Evolutionary conservation across 2,888 invertebrate genomes (phyloP), one percentile per base, ranked within the genome.

Genomic region (Oscheius sp.): DNA sequence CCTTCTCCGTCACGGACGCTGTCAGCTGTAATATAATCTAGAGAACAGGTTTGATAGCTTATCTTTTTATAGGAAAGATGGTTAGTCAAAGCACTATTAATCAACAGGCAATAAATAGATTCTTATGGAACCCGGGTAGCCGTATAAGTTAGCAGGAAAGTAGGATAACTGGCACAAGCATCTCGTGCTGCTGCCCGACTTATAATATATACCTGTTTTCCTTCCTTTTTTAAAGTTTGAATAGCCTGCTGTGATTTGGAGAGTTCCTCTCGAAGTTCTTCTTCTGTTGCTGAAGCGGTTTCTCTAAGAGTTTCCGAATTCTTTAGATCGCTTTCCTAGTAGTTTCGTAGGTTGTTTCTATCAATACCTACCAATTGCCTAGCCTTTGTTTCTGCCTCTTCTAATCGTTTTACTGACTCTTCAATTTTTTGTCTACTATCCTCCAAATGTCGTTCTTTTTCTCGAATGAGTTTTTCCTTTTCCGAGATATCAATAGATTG

Each of bases 331-430:
- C n/a, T 33, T 56, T 54, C 51, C 65, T 65, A 38, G 20, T 44
- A 38, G 17, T 33, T 1, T 1, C 14, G 22, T 20, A 54, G 12
- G 12, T 5, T 17, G 20, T 36, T 36, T 36, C 14, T 36, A 36
- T n/a, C n/a, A n/a, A 3, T 3, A 64, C 79, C 74, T 22, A 84
- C 71, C 64, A 80, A 75, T 61, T 82, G 75, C 44, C 81, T 76
- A 0, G 86, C 77, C 22, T 82, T 79, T 12, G 74, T 78, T 28
- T 82, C 83, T 32, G 86, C 86, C 56, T 77, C 71, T 30, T 78
- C 78, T 5, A 84, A 74, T 33, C 75, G 77, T 28, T 71, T 64
- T n/a, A 81, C 68, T 2, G 75, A 70, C 20, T 74, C 74, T 50
- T 77, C 74, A 45, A 81, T 77, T 54, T 69, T 66, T 22, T 68